Percentiles rank a stretch among this genome's conserved stretches.
phyloP scores from a whole-genome alignment of 2,113 vertebrate species.

The Pipra filicauda region DNA sequence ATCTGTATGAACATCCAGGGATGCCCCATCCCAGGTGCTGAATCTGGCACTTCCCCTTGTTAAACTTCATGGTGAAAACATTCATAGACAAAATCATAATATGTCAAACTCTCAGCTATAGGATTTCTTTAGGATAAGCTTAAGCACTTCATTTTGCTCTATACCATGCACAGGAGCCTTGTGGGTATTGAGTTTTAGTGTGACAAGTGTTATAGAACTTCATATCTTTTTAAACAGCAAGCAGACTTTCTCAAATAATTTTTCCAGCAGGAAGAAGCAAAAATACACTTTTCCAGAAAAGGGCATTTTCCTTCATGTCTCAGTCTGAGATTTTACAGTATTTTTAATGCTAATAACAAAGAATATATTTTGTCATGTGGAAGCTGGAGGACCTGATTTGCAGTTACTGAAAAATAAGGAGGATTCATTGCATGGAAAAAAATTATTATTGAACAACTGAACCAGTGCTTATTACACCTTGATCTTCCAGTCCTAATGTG shows the following conservation, averaged over 20 bases:
- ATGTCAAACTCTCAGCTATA: not conserved
- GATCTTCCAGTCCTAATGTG: conserved; percentile 1
- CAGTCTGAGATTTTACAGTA: not conserved
- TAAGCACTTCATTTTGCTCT: not conserved
- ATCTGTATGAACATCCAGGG: not conserved
- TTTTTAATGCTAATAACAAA: not conserved
- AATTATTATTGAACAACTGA: conserved; percentile 18
- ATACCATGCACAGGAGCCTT: not conserved
- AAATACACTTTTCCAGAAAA: not conserved
- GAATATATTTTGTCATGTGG: not conserved
- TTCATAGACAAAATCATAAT: not conserved
- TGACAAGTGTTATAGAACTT: not conserved
- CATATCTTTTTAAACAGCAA: not conserved
- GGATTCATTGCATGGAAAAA: conserved; percentile 47
- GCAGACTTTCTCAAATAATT: not conserved
- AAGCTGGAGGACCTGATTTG: not conserved
- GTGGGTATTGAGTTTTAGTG: not conserved
- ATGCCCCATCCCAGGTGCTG: not conserved
- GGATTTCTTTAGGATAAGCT: not conserved
- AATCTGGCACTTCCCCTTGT: not conserved
- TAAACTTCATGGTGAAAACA: not conserved
- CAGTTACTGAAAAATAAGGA: conserved; percentile 50
- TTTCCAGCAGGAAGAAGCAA: conserved; percentile 5
- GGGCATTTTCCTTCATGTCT: not conserved
- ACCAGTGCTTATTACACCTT: conserved; percentile 6